phyloP scores from a whole-genome alignment of 2,888 invertebrate genomes.

The Lumbricus terrestris region DNA sequence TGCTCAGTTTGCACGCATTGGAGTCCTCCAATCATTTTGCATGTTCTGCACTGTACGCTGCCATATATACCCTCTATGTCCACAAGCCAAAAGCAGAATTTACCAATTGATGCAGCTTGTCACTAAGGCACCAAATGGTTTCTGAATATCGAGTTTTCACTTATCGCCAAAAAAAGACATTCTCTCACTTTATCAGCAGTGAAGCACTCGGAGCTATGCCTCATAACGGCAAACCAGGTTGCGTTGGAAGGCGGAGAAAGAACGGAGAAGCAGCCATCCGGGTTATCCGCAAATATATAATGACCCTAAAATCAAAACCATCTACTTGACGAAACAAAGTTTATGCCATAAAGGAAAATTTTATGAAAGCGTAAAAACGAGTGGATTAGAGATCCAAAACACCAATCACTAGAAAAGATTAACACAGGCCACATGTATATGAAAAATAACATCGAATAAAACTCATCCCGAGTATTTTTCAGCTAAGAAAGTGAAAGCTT shows the following conservation, averaged over 20 bases:
- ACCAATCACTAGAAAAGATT: not conserved
- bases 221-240: conserved; percentile 4
- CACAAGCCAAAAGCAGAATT: too few species aligned
- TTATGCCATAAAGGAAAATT: not conserved
- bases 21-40: not conserved
- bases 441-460: too few species aligned
- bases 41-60: too few species aligned
- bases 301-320: not conserved
- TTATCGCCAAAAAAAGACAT: too few species aligned
- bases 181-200: not conserved
- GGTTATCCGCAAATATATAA: not conserved
- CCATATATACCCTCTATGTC: too few species aligned
- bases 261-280: not conserved
- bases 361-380: not conserved
- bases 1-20: not conserved
- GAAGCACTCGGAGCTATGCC: not conserved
- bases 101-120: too few species aligned
- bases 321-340: not conserved
- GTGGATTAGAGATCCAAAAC: not conserved
- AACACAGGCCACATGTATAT: too few species aligned
- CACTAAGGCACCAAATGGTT: not conserved
- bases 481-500: not conserved
- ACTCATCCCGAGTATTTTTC: too few species aligned
- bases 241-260: not conserved
- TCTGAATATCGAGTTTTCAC: not conserved